Evolutionary conservation across 2,888 invertebrate genomes (phyloP).

Genomic region (Erebia aethiops): DNA sequence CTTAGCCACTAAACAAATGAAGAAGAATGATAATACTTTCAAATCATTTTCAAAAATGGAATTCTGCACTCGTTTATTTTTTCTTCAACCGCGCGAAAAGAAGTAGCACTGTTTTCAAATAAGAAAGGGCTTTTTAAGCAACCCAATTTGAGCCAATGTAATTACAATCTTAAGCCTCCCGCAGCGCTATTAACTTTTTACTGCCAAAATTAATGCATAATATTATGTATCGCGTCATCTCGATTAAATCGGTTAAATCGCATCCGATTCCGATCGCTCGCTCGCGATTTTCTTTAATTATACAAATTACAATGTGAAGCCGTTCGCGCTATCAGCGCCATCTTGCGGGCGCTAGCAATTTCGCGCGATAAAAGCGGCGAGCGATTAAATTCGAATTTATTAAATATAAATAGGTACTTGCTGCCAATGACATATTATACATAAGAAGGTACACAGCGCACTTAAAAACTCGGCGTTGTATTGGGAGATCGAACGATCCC

Average conservation of each 20-base stretch:
- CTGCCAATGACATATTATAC: slow-evolving; percentile 41
- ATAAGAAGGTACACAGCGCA: not conserved
- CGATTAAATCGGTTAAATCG: slow-evolving; percentile 69
- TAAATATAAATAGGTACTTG: slow-evolving; percentile 56
- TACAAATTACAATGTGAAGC: slow-evolving; percentile 74
- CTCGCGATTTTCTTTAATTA: slow-evolving; percentile 76
- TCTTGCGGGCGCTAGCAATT: slow-evolving; percentile 71
- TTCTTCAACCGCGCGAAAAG: too few relatives aligned
- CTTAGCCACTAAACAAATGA: too few relatives aligned
- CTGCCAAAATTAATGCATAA: slow-evolving; percentile 33
- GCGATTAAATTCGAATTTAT: slow-evolving; percentile 70
- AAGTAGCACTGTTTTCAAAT: not conserved
- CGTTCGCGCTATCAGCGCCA: slow-evolving; percentile 62
- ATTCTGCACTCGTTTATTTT: too few relatives aligned
- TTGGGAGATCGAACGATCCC: not conserved
- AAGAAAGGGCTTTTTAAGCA: not conserved
- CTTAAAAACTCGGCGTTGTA: not conserved
- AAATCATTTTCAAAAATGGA: too few relatives aligned
- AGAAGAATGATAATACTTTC: too few relatives aligned
- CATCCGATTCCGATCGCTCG: slow-evolving; percentile 66
- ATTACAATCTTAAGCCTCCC: slow-evolving; percentile 24
- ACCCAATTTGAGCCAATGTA: slow-evolving; percentile 13
- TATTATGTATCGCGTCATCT: slow-evolving; percentile 33
- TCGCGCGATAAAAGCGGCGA: slow-evolving; percentile 65
- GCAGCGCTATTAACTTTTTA: slow-evolving; percentile 37